Percentiles rank a stretch among this genome's conserved stretches.
These are phyloP conservation scores for Drosophila sp. DNA, from an alignment of 1,140 invertebrate genomes.

Conservation along the genomic window DNA sequence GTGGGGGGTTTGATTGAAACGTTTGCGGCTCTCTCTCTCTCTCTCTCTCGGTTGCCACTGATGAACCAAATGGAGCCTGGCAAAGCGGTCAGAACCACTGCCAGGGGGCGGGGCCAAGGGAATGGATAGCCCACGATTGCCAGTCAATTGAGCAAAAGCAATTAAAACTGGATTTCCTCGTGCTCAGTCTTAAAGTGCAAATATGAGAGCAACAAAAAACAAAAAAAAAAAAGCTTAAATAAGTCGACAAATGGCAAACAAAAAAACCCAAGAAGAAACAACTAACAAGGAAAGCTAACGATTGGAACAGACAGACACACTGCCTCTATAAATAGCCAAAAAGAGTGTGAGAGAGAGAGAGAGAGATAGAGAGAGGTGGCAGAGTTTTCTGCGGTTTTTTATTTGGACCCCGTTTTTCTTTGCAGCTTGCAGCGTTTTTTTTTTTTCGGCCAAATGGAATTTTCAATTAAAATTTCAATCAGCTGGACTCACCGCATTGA, in stretches of 20 bases:
- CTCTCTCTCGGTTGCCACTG: neutral
- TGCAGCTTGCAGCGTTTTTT: slow-evolving; percentile 5
- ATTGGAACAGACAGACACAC: slow-evolving; percentile 1
- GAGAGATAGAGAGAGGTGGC: no score
- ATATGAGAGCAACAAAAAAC: slow-evolving; percentile 44
- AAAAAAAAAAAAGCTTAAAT: slow-evolving; percentile 61
- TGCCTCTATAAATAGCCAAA: slow-evolving; percentile 7
- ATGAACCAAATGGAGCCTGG: slow-evolving; percentile 37
- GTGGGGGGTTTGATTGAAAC: slow-evolving; percentile 55
- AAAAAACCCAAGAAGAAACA: slow-evolving; percentile 21
- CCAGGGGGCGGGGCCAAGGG: neutral
- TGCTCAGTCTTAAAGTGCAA: slow-evolving; percentile 68
- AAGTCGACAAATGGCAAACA: slow-evolving; percentile 51
- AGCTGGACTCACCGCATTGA: slow-evolving; percentile 90
- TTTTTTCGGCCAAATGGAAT: slow-evolving; percentile 66
- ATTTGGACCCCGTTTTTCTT: neutral
- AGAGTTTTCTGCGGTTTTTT: slow-evolving; percentile 68
- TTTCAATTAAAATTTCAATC: slow-evolving; percentile 81
- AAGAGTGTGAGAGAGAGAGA: no score
- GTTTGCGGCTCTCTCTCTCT: slow-evolving; percentile 17
- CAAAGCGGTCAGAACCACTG: slow-evolving; percentile 16
- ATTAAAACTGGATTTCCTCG: slow-evolving; percentile 80
- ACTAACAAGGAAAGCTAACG: slow-evolving; percentile 10
- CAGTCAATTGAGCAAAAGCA: slow-evolving; percentile 83
- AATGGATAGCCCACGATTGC: slow-evolving; percentile 48